Conservation (phyloP, 1,140 invertebrate genomes). For the Melanaphis sacchari region DNA sequence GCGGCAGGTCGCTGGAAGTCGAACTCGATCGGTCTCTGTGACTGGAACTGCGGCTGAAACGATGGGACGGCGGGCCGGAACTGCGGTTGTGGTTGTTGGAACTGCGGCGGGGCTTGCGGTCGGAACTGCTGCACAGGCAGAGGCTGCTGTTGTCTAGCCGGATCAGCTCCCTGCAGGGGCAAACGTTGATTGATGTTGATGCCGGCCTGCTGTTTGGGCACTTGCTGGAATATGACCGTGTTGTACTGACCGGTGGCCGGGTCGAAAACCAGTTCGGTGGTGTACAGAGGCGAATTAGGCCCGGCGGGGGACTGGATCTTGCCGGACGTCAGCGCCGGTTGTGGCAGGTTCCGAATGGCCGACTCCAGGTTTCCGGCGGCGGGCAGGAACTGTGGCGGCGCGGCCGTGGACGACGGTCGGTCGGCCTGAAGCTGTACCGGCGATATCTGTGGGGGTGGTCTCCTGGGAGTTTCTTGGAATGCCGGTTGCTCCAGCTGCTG, state of each 20-base stretch:
- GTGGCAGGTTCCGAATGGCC: constrained; percentile 65
- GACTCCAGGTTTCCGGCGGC: constrained; percentile 63
- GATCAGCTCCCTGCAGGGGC: background rate
- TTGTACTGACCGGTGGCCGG: constrained; percentile 80
- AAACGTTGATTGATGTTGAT: constrained; percentile 61
- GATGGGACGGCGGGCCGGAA: constrained; percentile 54
- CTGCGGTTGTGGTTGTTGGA: constrained; percentile 45
- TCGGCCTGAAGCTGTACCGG: constrained; percentile 63
- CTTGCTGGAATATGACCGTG: constrained; percentile 77
- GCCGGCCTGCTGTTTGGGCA: constrained; percentile 70
- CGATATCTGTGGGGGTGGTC: constrained; percentile 58
- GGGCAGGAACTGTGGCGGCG: constrained; percentile 62
- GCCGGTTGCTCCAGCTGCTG: constrained; percentile 65
- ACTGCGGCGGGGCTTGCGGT: background rate
- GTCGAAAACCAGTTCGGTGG: constrained; percentile 79
- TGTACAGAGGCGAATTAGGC: constrained; percentile 69
- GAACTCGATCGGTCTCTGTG: background rate
- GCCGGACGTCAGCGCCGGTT: constrained; percentile 65
- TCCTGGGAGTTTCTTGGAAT: background rate
- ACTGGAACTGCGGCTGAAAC: constrained; percentile 56
- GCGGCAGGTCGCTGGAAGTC: constrained; percentile 57
- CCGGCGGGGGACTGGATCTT: constrained; percentile 61
- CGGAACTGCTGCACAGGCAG: background rate
- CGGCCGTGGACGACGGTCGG: constrained; percentile 63
- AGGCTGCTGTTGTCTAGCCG: background rate